Evolutionary conservation across 2,797 vertebrate genomes (phyloP).

Genomic region (Coregonus sp.): DNA sequence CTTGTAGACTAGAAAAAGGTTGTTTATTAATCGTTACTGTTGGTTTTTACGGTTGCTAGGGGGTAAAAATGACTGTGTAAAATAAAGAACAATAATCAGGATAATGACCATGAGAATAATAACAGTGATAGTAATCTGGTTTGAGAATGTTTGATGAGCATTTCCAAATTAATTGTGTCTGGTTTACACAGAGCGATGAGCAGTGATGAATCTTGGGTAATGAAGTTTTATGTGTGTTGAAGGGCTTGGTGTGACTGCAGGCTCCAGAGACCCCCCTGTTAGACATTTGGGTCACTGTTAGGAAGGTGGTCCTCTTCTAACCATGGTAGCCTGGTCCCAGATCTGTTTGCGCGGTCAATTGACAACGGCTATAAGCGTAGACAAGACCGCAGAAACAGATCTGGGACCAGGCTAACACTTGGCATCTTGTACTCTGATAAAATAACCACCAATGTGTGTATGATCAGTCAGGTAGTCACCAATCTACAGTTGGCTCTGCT

Average conservation of each 20-base stretch:
- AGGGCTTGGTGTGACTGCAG: slow-evolving; percentile 69
- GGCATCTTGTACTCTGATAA: slow-evolving; percentile 20
- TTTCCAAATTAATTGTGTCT: slow-evolving; percentile 60
- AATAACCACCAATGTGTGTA: background rate
- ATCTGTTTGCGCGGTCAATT: background rate
- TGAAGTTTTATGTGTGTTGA: slow-evolving; percentile 72
- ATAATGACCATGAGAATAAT: slow-evolving; percentile 54
- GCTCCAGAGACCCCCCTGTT: slow-evolving; percentile 62
- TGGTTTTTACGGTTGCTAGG: slow-evolving; percentile 76
- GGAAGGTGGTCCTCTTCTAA: slow-evolving; percentile 6
- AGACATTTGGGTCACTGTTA: slow-evolving; percentile 20
- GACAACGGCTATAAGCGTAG: background rate
- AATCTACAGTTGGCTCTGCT: slow-evolving; percentile 11
- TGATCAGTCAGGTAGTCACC: background rate
- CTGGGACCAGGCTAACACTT: background rate
- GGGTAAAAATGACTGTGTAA: slow-evolving; percentile 59
- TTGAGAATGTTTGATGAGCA: slow-evolving; percentile 52
- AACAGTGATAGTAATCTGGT: slow-evolving; percentile 56
- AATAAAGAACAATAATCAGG: slow-evolving; percentile 67
- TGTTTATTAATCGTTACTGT: slow-evolving; percentile 67
- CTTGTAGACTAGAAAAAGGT: slow-evolving; percentile 67
- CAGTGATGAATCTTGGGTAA: slow-evolving; percentile 68
- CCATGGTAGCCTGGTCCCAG: slow-evolving; percentile 23
- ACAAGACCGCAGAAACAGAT: background rate
- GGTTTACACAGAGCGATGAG: slow-evolving; percentile 74